Base-by-base conservation (phyloP, 1,140 invertebrate species). In the Leptoteleia sp. region DNA sequence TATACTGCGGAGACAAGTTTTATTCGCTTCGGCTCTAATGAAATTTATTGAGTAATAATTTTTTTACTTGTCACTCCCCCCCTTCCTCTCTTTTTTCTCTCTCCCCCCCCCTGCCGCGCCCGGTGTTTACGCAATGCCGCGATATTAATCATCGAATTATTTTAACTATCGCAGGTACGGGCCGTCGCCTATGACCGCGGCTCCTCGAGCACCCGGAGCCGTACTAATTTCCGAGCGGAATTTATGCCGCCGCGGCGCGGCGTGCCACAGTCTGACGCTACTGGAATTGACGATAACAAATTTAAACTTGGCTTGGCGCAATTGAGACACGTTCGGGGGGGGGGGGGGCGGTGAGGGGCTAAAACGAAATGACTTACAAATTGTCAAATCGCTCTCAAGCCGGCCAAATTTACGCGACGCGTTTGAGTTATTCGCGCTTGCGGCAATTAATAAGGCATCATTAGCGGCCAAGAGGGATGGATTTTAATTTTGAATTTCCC, bases 211-310 rank as follows among this genome's bases (percentile, higher is more conserved):
- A 17, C 48, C n/a, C n/a, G n/a, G 59, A 72, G 59, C 15, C 72
- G 65, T 38, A 67, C 78, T 76, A 80, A 80, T 80, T 80, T 80
- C 67, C 55, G 59, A 65, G n/a, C 43, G 55, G 40, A 72, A 80
- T 80, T 80, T 76, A 80, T 80, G 62, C 68, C n/a, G 37, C 61
- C 55, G 61, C 67, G 71, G 71, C 77, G 33, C 72, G 67, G 45
- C 52, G 59, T 76, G 72, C 67, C n/a, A n/a, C 67, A 72, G 61
- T 22, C 38, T 57, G 61, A 76, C 68, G 72, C 67, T 72, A 52
- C 72, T 80, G 78, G 78, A 80, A 80, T 80, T 80, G 78, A 80
- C 76, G 78, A 80, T 80, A 80, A 80, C 78, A 65, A 67, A 80
- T 76, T 76, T 80, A 80, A 80, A 80, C 78, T 80, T 72, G 72